Evolutionary conservation across 2,888 invertebrate species (phyloP).

Genomic region (Heliconius erato): DNA sequence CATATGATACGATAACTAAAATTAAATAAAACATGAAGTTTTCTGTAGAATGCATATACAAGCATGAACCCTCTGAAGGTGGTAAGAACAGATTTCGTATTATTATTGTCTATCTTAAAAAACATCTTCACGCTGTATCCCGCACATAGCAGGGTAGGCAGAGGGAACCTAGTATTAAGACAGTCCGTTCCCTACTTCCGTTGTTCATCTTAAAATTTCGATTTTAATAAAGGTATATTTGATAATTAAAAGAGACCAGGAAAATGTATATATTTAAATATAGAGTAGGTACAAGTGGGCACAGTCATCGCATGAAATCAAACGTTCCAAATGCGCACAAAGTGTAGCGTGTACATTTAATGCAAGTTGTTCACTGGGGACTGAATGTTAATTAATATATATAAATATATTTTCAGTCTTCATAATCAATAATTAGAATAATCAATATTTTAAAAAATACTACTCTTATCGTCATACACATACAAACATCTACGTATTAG

Average conservation of each 20-base stretch:
- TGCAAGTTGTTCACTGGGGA: background rate
- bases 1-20: background rate
- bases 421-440: too few relatives aligned
- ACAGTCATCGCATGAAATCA: background rate
- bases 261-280: conserved; percentile 1
- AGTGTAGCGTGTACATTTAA: background rate
- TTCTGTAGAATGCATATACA: background rate
- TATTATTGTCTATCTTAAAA: background rate
- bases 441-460: too few relatives aligned
- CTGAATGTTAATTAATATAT: too few relatives aligned
- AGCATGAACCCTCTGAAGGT: background rate
- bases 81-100: too few relatives aligned
- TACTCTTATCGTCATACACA: too few relatives aligned
- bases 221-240: background rate
- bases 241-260: background rate
- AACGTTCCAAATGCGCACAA: background rate
- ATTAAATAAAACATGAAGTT: background rate
- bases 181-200: too few relatives aligned
- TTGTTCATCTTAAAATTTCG: background rate
- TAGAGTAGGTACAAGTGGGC: background rate
- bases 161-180: too few relatives aligned
- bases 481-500: too few relatives aligned
- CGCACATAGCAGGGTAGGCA: too few relatives aligned
- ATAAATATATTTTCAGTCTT: too few relatives aligned
- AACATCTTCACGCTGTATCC: too few relatives aligned